Conservation (phyloP, 2,888 invertebrate species). For the Heliconius hortense region DNA sequence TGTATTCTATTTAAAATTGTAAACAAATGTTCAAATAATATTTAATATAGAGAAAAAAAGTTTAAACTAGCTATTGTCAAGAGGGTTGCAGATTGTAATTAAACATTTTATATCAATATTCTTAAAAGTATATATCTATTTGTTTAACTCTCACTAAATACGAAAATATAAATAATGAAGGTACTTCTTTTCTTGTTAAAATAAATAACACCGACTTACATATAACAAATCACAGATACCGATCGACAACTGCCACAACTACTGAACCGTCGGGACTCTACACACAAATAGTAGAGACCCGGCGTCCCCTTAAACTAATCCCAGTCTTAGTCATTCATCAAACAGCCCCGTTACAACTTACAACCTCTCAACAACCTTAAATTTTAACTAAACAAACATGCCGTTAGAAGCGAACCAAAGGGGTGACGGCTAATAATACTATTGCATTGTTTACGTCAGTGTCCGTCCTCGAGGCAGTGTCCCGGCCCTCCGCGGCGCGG, state of each 20-base stretch:
- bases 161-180: slow-evolving; percentile 44
- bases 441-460: slow-evolving; percentile 53
- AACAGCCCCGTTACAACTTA: slow-evolving; percentile 62
- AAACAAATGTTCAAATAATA: neutral
- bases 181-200: slow-evolving; percentile 51
- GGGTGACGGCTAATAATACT: slow-evolving; percentile 49
- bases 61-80: slow-evolving; percentile 23
- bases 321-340: slow-evolving; percentile 75
- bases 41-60: neutral
- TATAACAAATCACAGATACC: slow-evolving; percentile 79
- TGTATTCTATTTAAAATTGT: slow-evolving; percentile 2
- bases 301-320: slow-evolving; percentile 64
- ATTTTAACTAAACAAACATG: slow-evolving; percentile 57
- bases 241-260: slow-evolving; percentile 61
- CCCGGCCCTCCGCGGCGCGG: slow-evolving; percentile 67
- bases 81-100: slow-evolving; percentile 22
- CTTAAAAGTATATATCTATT: neutral
- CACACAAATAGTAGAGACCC: slow-evolving; percentile 29
- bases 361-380: slow-evolving; percentile 53
- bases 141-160: slow-evolving; percentile 34
- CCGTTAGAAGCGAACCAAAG: slow-evolving; percentile 60
- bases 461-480: slow-evolving; percentile 53
- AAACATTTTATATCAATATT: slow-evolving; percentile 13
- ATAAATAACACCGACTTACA: slow-evolving; percentile 70
- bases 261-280: slow-evolving; percentile 26